These are phyloP conservation scores for Bubo scandiacus DNA, from an alignment of 2,113 vertebrate species.

Conservation along the genomic window DNA sequence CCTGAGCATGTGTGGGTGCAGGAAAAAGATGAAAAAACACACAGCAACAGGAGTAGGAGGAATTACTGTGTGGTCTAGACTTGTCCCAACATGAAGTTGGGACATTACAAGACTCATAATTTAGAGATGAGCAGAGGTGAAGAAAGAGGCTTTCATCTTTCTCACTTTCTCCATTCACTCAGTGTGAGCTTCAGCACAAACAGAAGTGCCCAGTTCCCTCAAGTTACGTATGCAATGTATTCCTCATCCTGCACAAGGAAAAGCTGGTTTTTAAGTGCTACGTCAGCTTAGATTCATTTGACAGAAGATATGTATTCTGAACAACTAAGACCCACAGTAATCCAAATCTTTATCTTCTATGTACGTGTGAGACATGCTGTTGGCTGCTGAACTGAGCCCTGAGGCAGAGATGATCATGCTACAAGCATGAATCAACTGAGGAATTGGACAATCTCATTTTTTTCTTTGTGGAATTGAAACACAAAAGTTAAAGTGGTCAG, in stretches of 20 bases:
- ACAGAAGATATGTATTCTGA: not conserved
- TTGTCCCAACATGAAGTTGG: not conserved
- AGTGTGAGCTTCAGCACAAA: not conserved
- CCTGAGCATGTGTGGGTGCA: not conserved
- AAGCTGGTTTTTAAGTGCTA: not conserved
- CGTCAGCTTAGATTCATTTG: not conserved
- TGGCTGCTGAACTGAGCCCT: accelerated
- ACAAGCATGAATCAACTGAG: not conserved
- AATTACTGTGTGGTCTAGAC: not conserved
- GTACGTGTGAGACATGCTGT: not conserved
- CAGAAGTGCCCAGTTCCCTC: not conserved
- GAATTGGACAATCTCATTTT: not conserved
- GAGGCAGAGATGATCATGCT: not conserved
- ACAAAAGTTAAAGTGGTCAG: not conserved
- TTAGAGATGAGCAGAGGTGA: not conserved
- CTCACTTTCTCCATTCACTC: not conserved
- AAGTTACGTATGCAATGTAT: not conserved
- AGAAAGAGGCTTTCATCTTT: not conserved
- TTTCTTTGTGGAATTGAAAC: not conserved
- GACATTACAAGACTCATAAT: not conserved
- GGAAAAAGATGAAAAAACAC: not conserved
- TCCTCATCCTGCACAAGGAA: not conserved
- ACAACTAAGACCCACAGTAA: not conserved
- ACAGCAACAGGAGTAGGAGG: not conserved
- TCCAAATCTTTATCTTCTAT: not conserved